Base-by-base conservation (phyloP, 2,113 vertebrate genomes). In the Cinclus cinclus region DNA sequence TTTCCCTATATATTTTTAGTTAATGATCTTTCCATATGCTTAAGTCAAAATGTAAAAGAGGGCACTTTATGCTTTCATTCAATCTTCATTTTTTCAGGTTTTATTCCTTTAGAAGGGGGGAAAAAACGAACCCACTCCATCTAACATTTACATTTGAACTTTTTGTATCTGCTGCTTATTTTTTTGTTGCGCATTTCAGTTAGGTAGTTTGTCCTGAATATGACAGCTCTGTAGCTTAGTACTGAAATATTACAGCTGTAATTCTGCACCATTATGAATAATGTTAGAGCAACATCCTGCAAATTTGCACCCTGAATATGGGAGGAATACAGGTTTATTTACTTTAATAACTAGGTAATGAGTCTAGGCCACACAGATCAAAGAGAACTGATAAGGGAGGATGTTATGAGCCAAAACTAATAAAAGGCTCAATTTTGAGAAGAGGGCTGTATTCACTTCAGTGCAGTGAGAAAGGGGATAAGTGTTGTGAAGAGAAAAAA, bases 191-290 rank as follows among this genome's bases (percentile, higher is more conserved):
- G 69, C 25, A 47, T 94, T 71, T 94, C 41, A 59, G 9, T 93
- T 86, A 67, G 41, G 33, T 80, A 46, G 25, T 37, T 83, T 84
- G 8, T 79, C 73, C 53, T 97, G 91, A 93, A 49, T 69, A 74
- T 96, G 94, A 94, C 59, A 93, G n/a, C 37, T 89, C 87, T 80
- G 46, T 90, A 89, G 77, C 27, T 59, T 24, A 87, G 90, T 67
- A 65, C 74, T 90, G 81, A 98, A 96, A 96, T 96, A 96, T 91
- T 95, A 79, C 30, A 89, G 67, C 35, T 92, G 91, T 96, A 96
- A 96, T 95, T 97, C 94, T 93, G 30, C 64, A 81, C 67, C 30
- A 47, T 63, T 74, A 67, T 78, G 25, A 39, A 73, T 96, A 94
- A 94, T 75, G 94, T 84, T 93, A 91, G 44, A 92, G 74, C 50